phyloP scores from a whole-genome alignment of 2,797 vertebrate genomes.

The Nothura maculosa region DNA sequence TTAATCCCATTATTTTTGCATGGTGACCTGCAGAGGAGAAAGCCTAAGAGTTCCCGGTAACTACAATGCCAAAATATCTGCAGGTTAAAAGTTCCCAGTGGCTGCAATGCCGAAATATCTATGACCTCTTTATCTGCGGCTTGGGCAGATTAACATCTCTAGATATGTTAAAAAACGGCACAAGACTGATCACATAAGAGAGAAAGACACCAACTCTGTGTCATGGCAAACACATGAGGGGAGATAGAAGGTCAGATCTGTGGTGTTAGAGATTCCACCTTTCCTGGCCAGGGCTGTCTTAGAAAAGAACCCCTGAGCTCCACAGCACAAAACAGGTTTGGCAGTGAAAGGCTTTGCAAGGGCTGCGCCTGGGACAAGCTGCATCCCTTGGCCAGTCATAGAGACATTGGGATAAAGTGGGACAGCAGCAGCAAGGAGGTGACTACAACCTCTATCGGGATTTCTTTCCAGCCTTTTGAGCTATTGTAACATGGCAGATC shows the following conservation, averaged over 20 bases:
- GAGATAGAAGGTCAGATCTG: background rate
- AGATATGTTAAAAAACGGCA: too few species aligned
- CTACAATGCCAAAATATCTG: background rate
- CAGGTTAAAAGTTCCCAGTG: rapidly evolving
- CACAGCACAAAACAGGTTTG: background rate
- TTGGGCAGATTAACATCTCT: too few species aligned
- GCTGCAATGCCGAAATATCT: background rate
- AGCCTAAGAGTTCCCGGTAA: rapidly evolving
- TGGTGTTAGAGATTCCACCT: background rate
- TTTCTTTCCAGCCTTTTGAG: background rate
- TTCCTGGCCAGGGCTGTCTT: background rate
- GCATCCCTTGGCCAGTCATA: background rate
- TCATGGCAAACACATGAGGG: background rate
- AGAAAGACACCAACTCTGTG: rapidly evolving
- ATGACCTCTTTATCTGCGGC: background rate
- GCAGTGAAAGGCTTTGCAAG: background rate
- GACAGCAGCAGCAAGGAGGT: background rate
- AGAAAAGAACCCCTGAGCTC: background rate
- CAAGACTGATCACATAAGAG: too few species aligned
- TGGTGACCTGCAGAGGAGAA: rapidly evolving
- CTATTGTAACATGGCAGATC: background rate
- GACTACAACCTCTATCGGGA: rapidly evolving
- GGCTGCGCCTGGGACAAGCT: background rate
- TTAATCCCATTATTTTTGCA: background rate
- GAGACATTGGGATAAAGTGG: background rate